Conservation (phyloP, 1,140 invertebrate species). For the Micrasema minimum region DNA sequence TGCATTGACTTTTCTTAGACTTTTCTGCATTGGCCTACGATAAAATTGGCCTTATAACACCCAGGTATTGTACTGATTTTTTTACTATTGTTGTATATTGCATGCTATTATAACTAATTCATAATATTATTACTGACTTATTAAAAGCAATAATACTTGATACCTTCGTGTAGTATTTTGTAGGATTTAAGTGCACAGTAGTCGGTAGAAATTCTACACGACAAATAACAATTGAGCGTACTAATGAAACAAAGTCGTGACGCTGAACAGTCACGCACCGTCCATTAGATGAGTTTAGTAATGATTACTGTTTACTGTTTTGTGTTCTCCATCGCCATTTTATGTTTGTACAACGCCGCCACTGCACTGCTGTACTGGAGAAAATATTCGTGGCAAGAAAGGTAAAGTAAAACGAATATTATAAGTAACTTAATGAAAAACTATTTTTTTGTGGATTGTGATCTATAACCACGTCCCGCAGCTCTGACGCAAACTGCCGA, state of each 20-base stretch:
- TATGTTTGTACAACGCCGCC: neutral
- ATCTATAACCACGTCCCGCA: too few relatives aligned
- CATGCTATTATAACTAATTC: too few relatives aligned
- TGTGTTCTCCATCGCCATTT: neutral
- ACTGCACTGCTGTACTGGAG: neutral
- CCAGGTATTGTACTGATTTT: too few relatives aligned
- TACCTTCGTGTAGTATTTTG: neutral
- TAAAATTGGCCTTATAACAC: too few relatives aligned
- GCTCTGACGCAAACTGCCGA: too few relatives aligned
- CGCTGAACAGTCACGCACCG: slow-evolving; percentile 19
- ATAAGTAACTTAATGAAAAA: too few relatives aligned
- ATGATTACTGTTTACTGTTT: slow-evolving; percentile 7
- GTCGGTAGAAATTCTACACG: neutral
- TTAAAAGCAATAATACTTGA: neutral
- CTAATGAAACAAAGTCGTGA: slow-evolving; percentile 26
- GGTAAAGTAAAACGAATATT: too few relatives aligned
- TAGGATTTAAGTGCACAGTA: neutral
- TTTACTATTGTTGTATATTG: too few relatives aligned
- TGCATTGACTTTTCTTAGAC: too few relatives aligned
- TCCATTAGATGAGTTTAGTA: slow-evolving; percentile 26
- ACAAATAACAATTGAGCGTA: slow-evolving; percentile 13
- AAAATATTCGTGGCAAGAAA: too few relatives aligned
- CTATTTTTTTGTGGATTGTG: too few relatives aligned
- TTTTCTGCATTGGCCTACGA: too few relatives aligned
- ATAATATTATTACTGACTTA: neutral